A percentile compares a stretch with the other conserved stretches of the same genome.
Conservation (phyloP, 2,797 vertebrate genomes). For the Syndactyla subalaris region DNA sequence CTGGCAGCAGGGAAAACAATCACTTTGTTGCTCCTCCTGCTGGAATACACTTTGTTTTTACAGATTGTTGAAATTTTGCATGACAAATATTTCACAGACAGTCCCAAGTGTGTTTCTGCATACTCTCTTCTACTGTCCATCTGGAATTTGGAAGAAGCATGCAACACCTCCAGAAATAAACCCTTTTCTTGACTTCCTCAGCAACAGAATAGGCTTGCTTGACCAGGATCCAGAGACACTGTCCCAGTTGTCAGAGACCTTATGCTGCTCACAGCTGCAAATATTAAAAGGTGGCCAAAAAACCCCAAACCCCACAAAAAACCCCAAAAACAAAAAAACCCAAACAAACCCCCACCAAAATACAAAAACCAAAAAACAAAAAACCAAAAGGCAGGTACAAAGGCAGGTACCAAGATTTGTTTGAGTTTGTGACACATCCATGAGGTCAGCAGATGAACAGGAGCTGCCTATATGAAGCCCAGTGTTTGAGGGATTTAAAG, state of each 20-base stretch:
- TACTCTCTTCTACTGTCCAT: background rate
- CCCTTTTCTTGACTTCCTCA: background rate
- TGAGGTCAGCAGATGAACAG: background rate
- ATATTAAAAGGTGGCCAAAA: background rate
- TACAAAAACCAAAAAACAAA: no score
- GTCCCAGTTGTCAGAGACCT: background rate
- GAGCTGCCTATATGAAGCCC: rapidly evolving
- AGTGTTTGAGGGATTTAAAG: background rate
- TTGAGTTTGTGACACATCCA: background rate
- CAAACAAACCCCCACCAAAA: background rate
- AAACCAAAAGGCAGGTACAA: no score
- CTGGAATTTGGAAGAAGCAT: background rate
- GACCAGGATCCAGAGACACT: background rate
- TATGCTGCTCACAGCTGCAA: background rate
- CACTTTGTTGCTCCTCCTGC: background rate
- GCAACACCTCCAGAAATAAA: background rate
- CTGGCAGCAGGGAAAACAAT: background rate
- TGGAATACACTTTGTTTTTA: background rate
- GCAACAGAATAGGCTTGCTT: background rate
- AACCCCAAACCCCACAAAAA: background rate
- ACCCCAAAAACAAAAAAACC: background rate
- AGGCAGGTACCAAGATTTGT: background rate
- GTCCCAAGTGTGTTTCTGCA: background rate
- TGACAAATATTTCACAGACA: background rate
- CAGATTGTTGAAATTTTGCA: background rate